phyloP scores from a whole-genome alignment of 2,113 vertebrate species.

The Probosciger aterrimus region DNA sequence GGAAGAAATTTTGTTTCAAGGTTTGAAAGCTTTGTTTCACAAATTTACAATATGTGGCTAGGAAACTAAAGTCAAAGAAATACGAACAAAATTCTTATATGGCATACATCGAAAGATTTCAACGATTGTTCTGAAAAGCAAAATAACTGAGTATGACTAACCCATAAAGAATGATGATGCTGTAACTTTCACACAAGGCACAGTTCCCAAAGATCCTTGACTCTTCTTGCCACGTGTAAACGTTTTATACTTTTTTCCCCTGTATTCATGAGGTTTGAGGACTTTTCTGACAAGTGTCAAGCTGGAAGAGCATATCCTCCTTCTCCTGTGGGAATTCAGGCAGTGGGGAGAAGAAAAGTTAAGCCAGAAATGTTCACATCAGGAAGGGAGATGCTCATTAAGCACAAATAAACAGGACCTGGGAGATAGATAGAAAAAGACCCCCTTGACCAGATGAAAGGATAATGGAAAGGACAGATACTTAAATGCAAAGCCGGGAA shows the following conservation, averaged over 20 bases:
- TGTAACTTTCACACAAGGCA: not conserved
- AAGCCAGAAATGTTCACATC: not conserved
- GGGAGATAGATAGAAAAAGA: not conserved
- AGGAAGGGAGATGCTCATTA: not conserved
- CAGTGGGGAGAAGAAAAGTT: accelerated
- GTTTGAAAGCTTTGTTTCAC: not conserved
- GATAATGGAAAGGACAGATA: not conserved
- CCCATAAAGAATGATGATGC: not conserved
- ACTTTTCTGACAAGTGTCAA: not conserved
- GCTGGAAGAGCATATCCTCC: not conserved
- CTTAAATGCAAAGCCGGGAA: not conserved
- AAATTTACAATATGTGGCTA: not conserved
- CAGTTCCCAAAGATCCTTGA: not conserved
- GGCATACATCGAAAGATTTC: not conserved
- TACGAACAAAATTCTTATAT: not conserved
- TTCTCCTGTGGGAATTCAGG: not conserved
- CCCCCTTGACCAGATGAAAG: not conserved
- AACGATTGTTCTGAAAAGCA: not conserved
- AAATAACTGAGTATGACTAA: not conserved
- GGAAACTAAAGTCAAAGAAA: not conserved
- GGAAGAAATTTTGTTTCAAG: not conserved
- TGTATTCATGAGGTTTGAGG: not conserved
- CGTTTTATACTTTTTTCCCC: not conserved
- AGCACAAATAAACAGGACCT: not conserved
- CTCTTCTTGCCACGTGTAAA: not conserved